Base-by-base conservation (phyloP, 2,797 vertebrate genomes). In the Eutrigla gurnardus region DNA sequence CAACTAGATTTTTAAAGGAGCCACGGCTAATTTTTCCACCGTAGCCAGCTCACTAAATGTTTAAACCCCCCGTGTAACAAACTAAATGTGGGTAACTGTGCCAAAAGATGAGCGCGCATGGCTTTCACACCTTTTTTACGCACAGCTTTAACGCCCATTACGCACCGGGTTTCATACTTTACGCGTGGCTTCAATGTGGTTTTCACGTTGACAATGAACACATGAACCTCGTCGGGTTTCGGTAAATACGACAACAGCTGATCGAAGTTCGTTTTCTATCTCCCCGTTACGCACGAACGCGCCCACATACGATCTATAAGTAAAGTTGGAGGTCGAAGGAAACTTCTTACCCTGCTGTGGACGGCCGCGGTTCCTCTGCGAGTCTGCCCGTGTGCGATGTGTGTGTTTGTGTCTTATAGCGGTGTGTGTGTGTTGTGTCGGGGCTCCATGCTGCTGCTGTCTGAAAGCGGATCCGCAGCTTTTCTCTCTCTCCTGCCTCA, bases 401-500 rank as follows among this genome's bases (percentile, higher is more conserved):
- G 92, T 94, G 94, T 94, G 94, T 78, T 55, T 59, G 60, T 35
- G 66, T 93, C 91, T 92, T 94, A 97, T 77, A 94, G 93, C 82
- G 89, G 94, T 92, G 91, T 88, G 91, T 89, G 93, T 94, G 95
- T 94, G 95, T 92, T 91, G 92, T 93, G 93, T 92, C 63, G 92
- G 73, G 93, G 95, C 93, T 96, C 96, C 97, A 99, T 98, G 95
- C 96, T 97, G 93, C 90, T 90, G 91, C 93, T 71, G 84, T 94
- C 94, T 96, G 96, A 96, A 97, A 97, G 90, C 94, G 95, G 96
- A 97, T 96, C 96, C 95, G 93, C 94, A 91, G 93, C 90, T 87
- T 91, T 76, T 84, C 80, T 84, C 80, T 91, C 86, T 90, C 85
- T 91, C 82, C 91, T 88, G 80, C 87, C 87, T 91, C 93, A 71